Evolutionary conservation across 2,113 vertebrate species (phyloP).

Genomic region (Condylura cristata): DNA sequence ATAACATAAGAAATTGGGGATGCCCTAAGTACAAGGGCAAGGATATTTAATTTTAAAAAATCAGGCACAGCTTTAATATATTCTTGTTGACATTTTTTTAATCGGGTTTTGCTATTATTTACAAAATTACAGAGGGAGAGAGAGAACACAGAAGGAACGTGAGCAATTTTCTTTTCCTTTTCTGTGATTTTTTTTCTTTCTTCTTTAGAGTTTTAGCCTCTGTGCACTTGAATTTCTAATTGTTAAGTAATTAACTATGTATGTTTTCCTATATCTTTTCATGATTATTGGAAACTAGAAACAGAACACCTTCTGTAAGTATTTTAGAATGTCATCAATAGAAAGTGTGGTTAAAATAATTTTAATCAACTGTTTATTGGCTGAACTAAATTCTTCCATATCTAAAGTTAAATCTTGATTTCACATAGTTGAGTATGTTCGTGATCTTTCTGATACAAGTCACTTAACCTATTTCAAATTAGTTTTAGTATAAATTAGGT

Average conservation of each 20-base stretch:
- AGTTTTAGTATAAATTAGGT: not conserved
- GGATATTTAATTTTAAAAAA: slow-evolving; percentile 60
- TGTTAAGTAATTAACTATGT: not conserved
- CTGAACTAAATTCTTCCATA: not conserved
- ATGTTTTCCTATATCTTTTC: not conserved
- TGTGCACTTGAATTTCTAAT: not conserved
- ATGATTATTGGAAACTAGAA: not conserved
- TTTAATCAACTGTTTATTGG: slow-evolving; percentile 1
- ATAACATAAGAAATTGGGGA: slow-evolving; percentile 62
- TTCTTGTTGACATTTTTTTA: slow-evolving; percentile 46
- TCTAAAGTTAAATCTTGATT: not conserved
- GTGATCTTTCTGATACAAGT: not conserved
- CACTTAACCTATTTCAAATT: not conserved
- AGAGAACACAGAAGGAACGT: not conserved
- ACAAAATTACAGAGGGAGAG: slow-evolving; percentile 8
- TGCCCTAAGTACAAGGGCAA: not conserved
- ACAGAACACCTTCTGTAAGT: not conserved
- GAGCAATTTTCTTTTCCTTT: not conserved
- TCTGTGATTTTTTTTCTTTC: not conserved
- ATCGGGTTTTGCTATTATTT: not conserved
- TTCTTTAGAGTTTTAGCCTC: not conserved
- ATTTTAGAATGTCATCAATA: not conserved
- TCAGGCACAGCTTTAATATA: slow-evolving; percentile 34
- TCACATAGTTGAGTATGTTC: not conserved
- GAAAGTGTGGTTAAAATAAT: not conserved